Evolutionary conservation across 1,140 invertebrate genomes (phyloP), one percentile per base, ranked within the genome.

Genomic region (Atopsyche davidsoni): DNA sequence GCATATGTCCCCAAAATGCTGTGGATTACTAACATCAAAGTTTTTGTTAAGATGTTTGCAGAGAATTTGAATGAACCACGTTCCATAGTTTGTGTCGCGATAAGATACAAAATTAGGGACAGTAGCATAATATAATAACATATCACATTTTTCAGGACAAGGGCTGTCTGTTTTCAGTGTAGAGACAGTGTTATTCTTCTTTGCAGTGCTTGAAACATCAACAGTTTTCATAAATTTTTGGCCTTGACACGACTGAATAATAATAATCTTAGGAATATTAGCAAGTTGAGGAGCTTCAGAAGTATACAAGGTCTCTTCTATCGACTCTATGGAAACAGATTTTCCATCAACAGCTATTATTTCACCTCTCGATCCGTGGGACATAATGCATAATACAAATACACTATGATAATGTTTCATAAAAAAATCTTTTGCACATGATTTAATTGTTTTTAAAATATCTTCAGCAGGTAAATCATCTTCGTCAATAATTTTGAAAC

Each of bases 191-290:
- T 42, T 34, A 14, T 36, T 16, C 10, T 7, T 36, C 6, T 10
- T 10, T 10, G 6, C 6, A 36, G 35, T 10, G 6, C 35, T 36
- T 6, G 35, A 36, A 7, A 6, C 13, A 6, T 16, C 7, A 7
- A 36, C 35, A 7, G 14, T 16, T 10, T 14, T 28, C 39, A 50
- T 43, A 14, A 28, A 28, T 4, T 51, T 34, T 14, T 39, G 18
- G 4, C 49, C 49, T 39, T 39, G 3, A 22, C 49, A 51, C 4
- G 49, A 41, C 39, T 51, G 49, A 18, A 51, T 45, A 1, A 51
- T 36, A n/a, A 51, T 28, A 19, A 51, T 28, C 39, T 46, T 44
- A 4, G 49, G 49, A 21, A 39, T 51, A 31, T 28, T 34, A 21
- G 39, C 22, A 18, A 51, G 17, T n/a, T n/a, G n/a, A n/a, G n/a